Conservation (phyloP, 2,888 invertebrate species). For the Drosophila trichaetosa region DNA sequence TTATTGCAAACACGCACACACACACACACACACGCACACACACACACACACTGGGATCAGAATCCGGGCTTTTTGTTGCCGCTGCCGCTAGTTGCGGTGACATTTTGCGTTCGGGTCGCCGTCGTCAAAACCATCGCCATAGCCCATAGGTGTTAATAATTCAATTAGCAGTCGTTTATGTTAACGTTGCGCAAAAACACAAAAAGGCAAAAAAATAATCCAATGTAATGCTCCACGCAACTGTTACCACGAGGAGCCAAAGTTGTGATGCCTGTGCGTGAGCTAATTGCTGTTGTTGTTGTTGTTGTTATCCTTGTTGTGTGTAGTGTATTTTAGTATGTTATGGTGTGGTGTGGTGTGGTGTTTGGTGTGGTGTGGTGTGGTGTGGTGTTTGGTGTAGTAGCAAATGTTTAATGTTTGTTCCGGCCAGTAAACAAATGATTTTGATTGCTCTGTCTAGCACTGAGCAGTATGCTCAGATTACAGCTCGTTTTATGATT, state of each 20-base stretch:
- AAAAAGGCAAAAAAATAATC: conserved; percentile 35
- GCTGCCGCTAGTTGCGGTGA: conserved; percentile 50
- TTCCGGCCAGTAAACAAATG: conserved; percentile 51
- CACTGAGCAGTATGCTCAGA: conserved; percentile 25
- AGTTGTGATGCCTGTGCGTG: conserved; percentile 25
- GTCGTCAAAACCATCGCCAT: conserved; percentile 23
- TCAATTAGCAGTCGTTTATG: conserved; percentile 74
- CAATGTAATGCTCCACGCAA: conserved; percentile 67
- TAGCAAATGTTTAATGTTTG: conserved; percentile 28
- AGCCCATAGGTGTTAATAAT: conserved; percentile 70
- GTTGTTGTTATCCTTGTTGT: neutral
- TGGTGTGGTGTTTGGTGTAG: conserved; percentile 8
- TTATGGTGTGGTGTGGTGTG: neutral
- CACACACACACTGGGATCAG: neutral
- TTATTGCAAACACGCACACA: conserved; percentile 65
- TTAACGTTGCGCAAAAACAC: conserved; percentile 41
- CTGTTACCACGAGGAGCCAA: conserved; percentile 52
- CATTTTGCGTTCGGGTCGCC: conserved; percentile 45
- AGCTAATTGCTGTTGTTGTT: conserved; percentile 2
- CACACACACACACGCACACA: conserved; percentile 37
- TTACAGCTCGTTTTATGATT: conserved; percentile 22
- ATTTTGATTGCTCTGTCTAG: conserved; percentile 42
- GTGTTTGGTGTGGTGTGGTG: conserved; percentile 1
- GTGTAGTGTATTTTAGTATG: conserved; percentile 6
- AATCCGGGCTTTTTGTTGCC: neutral